A percentile compares a stretch with the other conserved stretches of the same genome.
Evolutionary conservation across 2,888 invertebrate genomes (phyloP).

Genomic region (Oxyteleia sp.): DNA sequence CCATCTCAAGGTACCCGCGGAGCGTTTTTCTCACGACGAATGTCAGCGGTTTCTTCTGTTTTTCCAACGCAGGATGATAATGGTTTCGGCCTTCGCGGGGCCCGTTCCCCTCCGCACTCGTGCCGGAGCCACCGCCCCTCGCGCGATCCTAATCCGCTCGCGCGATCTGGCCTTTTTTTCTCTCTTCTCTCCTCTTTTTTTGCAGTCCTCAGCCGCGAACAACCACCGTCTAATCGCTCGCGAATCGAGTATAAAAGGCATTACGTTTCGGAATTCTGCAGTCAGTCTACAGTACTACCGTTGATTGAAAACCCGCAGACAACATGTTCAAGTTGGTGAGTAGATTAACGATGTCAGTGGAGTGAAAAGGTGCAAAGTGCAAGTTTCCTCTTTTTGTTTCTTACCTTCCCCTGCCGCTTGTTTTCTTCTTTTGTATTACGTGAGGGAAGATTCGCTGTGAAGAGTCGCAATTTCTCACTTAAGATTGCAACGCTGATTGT

Average conservation of each 20-base stretch:
- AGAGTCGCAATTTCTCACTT: neutral
- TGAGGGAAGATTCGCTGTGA: neutral
- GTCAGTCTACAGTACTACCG: conserved; percentile 81
- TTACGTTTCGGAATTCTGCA: conserved; percentile 61
- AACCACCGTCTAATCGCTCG: conserved; percentile 67
- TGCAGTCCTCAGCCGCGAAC: conserved; percentile 56
- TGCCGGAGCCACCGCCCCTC: conserved; percentile 71
- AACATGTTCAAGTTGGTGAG: conserved; percentile 91
- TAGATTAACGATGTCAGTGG: conserved; percentile 58
- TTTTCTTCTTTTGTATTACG: neutral
- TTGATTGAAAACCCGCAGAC: conserved; percentile 77
- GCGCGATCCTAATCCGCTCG: conserved; percentile 58
- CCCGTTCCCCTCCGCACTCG: conserved; percentile 70
- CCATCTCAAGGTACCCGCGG: conserved; percentile 73
- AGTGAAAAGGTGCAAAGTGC: conserved; percentile 63
- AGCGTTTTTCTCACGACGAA: conserved; percentile 81
- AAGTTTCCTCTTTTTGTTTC: neutral
- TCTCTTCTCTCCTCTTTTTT: conserved; percentile 51
- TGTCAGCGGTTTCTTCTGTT: conserved; percentile 75
- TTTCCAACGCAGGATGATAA: conserved; percentile 77
- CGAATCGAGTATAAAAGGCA: conserved; percentile 80
- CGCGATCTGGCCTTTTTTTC: conserved; percentile 58
- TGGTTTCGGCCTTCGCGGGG: conserved; percentile 80
- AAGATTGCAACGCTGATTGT: conserved; percentile 14
- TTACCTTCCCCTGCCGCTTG: neutral